Percentiles rank a stretch among this genome's conserved stretches.
Evolutionary conservation across 1,140 invertebrate species (phyloP).

Genomic region (Drosophila eugracilis): DNA sequence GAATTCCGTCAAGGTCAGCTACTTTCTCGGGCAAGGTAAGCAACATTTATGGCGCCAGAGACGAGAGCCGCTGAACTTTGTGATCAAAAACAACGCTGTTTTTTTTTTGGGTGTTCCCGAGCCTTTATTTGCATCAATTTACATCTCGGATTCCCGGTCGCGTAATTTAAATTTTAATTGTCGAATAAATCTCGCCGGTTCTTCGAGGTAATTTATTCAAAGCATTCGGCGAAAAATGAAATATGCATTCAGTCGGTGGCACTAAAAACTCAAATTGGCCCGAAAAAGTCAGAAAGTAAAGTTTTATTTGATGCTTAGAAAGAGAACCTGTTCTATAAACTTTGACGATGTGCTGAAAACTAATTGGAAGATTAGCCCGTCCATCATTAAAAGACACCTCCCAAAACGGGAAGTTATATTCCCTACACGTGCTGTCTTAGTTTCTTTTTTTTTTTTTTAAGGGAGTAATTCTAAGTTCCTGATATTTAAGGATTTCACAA

Average conservation of each 20-base stretch:
- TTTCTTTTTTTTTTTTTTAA: not conserved
- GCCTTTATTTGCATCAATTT: constrained; percentile 64
- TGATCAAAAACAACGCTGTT: constrained; percentile 44
- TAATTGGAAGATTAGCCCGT: constrained; percentile 45
- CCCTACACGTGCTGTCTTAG: constrained; percentile 22
- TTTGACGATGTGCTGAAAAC: constrained; percentile 70
- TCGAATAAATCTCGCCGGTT: constrained; percentile 64
- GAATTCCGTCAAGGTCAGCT: constrained; percentile 69
- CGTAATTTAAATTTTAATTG: constrained; percentile 51
- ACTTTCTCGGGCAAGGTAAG: constrained; percentile 77
- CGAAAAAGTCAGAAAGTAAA: constrained; percentile 35
- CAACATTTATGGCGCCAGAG: constrained; percentile 73
- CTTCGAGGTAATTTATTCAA: constrained; percentile 37
- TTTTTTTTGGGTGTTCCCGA: constrained; percentile 60
- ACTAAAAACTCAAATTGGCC: constrained; percentile 58
- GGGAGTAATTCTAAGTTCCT: not conserved
- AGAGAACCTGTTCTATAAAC: constrained; percentile 53
- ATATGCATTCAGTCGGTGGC: constrained; percentile 39
- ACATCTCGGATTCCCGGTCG: constrained; percentile 44
- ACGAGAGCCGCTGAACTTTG: constrained; percentile 65
- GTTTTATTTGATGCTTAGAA: constrained; percentile 46
- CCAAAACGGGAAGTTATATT: constrained; percentile 27
- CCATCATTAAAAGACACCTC: constrained; percentile 13
- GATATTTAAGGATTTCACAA: not conserved
- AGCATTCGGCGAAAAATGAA: constrained; percentile 37